Percentiles rank a stretch among this genome's conserved stretches.
Conservation (phyloP, 2,113 vertebrate species). For the Pogona vitticeps region DNA sequence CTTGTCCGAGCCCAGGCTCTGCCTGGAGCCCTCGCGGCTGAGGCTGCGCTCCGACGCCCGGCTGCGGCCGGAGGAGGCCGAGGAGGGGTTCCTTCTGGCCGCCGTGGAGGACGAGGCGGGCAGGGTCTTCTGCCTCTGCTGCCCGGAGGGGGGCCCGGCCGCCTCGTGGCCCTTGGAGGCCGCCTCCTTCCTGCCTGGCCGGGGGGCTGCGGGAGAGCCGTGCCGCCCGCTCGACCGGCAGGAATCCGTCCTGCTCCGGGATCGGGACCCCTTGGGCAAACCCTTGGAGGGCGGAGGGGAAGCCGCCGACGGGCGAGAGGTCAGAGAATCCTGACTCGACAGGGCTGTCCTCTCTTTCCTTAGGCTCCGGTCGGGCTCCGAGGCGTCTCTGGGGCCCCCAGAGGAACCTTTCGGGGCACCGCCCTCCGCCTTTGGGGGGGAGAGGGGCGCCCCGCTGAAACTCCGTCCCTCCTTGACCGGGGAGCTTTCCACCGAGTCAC, state of each 20-base stretch:
- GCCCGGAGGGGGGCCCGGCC: constrained; percentile 56
- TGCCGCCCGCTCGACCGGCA: constrained; percentile 76
- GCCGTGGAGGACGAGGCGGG: constrained; percentile 73
- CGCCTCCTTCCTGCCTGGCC: constrained; percentile 80
- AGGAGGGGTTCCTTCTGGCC: constrained; percentile 75
- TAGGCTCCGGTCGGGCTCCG: constrained; percentile 81
- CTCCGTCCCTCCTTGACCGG: constrained; percentile 87
- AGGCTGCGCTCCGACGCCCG: constrained; percentile 84
- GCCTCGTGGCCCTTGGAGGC: constrained; percentile 67
- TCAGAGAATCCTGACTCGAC: constrained; percentile 75
- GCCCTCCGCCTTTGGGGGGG: constrained; percentile 76
- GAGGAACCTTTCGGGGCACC: constrained; percentile 69
- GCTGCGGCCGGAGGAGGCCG: constrained; percentile 75
- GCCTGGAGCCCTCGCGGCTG: constrained; percentile 86
- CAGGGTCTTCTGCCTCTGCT: constrained; percentile 80
- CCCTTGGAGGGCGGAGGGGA: constrained; percentile 78
- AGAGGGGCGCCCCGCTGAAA: constrained; percentile 71
- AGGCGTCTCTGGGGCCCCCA: constrained; percentile 66
- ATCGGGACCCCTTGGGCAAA: constrained; percentile 69
- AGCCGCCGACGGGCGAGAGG: constrained; percentile 70
- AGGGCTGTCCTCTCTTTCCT: constrained; percentile 83
- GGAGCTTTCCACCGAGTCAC: constrained; percentile 82
- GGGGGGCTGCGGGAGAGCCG: constrained; percentile 72
- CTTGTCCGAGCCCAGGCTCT: constrained; percentile 83
- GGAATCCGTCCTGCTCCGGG: constrained; percentile 77